Evolutionary conservation across 2,113 vertebrate species (phyloP).

Genomic region (Eulacestoma nigropectus): DNA sequence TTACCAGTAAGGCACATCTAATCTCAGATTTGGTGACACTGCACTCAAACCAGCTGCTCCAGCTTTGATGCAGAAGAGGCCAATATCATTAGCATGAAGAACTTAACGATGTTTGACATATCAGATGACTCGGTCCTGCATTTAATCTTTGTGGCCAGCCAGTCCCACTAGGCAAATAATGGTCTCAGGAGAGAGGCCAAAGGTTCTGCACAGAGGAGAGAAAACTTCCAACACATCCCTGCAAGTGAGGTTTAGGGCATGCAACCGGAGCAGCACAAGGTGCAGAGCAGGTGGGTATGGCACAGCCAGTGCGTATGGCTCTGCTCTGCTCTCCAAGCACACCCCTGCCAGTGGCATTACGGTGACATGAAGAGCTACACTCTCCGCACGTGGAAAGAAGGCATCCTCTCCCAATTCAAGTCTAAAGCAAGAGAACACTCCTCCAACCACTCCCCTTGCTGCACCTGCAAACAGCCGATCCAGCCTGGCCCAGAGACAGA

Average conservation of each 20-base stretch:
- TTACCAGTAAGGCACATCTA: background rate
- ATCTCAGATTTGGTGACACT: background rate
- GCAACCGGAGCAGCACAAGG: accelerated
- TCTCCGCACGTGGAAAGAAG: accelerated
- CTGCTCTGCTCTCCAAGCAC: background rate
- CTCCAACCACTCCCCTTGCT: background rate
- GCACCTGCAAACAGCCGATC: background rate
- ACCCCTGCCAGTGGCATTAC: background rate
- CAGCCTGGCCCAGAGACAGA: background rate
- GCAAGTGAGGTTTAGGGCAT: background rate
- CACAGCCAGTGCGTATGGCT: accelerated
- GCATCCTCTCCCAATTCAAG: background rate
- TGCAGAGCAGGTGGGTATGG: accelerated
- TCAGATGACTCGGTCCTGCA: background rate
- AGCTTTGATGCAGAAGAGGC: background rate
- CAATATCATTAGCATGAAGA: background rate
- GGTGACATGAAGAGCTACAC: accelerated
- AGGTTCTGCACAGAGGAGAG: accelerated
- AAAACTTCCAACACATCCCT: background rate
- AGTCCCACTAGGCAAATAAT: background rate
- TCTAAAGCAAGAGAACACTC: background rate
- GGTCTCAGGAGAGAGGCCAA: background rate
- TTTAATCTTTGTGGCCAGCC: background rate
- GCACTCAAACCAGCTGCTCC: background rate
- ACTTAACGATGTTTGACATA: background rate